These are phyloP conservation scores for Micronycteris hirsuta DNA, from an alignment of 2,113 vertebrate species.

Conservation along the genomic window DNA sequence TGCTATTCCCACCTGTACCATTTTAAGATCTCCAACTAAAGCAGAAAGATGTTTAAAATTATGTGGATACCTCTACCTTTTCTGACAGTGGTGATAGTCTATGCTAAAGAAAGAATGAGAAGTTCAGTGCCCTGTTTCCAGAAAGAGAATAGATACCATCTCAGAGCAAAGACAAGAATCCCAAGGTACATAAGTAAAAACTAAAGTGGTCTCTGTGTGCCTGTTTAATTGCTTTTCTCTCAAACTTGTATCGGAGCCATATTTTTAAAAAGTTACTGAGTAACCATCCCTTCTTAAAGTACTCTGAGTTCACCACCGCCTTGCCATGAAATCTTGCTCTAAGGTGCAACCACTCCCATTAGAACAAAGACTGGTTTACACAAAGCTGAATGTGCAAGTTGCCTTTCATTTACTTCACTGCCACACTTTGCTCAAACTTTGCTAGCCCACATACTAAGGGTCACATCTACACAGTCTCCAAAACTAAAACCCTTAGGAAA, in stretches of 20 bases:
- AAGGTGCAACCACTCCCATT: not conserved
- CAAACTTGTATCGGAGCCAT: constrained; percentile 48
- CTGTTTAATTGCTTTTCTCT: constrained; percentile 64
- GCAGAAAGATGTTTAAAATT: not conserved
- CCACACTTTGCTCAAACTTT: constrained; percentile 49
- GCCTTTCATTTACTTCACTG: constrained; percentile 36
- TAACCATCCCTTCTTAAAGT: constrained; percentile 21
- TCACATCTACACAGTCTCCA: constrained; percentile 58
- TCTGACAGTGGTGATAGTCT: not conserved
- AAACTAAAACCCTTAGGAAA: constrained; percentile 65
- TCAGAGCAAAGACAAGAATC: not conserved
- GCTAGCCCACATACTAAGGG: constrained; percentile 50
- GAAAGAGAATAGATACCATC: constrained; percentile 19
- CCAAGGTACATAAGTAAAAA: constrained; percentile 31
- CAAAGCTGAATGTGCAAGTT: constrained; percentile 28
- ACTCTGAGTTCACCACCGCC: not conserved
- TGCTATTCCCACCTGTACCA: not conserved
- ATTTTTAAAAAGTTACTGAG: constrained; percentile 41
- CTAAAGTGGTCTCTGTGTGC: constrained; percentile 47
- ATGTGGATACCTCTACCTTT: not conserved
- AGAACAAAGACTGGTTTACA: constrained; percentile 58
- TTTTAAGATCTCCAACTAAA: constrained; percentile 11
- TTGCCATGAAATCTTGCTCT: not conserved
- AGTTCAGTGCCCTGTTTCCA: not conserved
- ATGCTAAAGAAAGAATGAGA: not conserved